phyloP scores from a whole-genome alignment of 2,888 invertebrate species.

The Drosophila hamatofila region DNA sequence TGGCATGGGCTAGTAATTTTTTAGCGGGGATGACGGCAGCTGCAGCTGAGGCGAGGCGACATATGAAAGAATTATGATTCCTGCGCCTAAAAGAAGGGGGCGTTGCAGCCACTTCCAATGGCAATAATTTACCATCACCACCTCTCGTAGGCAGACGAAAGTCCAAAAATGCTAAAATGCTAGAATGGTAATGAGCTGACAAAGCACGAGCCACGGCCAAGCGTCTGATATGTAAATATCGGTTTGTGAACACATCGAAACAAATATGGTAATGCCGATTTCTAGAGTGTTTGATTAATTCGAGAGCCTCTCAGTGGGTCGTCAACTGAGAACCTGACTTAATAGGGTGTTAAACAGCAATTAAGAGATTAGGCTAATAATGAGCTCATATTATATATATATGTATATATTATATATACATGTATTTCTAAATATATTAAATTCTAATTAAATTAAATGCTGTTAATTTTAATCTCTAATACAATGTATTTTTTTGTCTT shows the following conservation, averaged over 20 bases:
- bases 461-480: too few species aligned
- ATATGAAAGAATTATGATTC: slow-evolving; percentile 68
- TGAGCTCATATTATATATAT: background rate
- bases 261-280: background rate
- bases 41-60: slow-evolving; percentile 29
- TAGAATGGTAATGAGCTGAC: slow-evolving; percentile 42
- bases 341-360: background rate
- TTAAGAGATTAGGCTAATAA: background rate
- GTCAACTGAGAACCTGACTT: background rate
- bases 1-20: slow-evolving; percentile 28
- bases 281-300: slow-evolving; percentile 4
- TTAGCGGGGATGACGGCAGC: slow-evolving; percentile 45
- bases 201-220: slow-evolving; percentile 17
- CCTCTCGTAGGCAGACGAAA: slow-evolving; percentile 20
- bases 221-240: slow-evolving; percentile 22
- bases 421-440: too few species aligned
- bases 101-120: slow-evolving; percentile 35
- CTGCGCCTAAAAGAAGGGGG: slow-evolving; percentile 36
- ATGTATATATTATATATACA: background rate
- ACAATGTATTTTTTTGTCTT: too few species aligned
- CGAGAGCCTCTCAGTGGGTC: background rate
- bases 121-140: slow-evolving; percentile 45
- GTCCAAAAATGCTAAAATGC: slow-evolving; percentile 4
- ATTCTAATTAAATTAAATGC: too few species aligned
- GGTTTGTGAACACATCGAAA: background rate